Percentiles rank a stretch among this genome's conserved stretches.
These are phyloP conservation scores for Alentia gelatinosa DNA, from an alignment of 2,888 invertebrate species.

Conservation along the genomic window DNA sequence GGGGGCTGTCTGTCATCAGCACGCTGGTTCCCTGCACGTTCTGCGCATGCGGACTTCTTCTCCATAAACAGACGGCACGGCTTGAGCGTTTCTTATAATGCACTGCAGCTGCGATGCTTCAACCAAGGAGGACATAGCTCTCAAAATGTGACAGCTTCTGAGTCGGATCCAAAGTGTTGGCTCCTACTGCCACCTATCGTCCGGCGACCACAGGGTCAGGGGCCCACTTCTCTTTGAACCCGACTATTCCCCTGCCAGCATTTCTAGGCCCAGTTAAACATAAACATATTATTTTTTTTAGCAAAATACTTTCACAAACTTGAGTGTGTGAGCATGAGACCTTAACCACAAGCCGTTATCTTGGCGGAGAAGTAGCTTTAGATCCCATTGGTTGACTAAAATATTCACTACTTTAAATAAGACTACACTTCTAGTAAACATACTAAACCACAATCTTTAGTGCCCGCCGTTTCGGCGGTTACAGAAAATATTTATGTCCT, in stretches of 20 bases:
- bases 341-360: too few species aligned
- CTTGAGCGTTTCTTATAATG: not conserved
- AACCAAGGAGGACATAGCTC: constrained; percentile 32
- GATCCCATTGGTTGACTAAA: too few species aligned
- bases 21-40: not conserved
- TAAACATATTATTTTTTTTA: too few species aligned
- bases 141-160: constrained; percentile 7
- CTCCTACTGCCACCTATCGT: not conserved
- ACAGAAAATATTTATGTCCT: too few species aligned
- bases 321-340: too few species aligned
- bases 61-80: not conserved
- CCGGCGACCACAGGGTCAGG: not conserved
- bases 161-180: not conserved
- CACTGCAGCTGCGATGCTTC: not conserved
- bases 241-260: not conserved
- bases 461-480: too few species aligned
- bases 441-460: too few species aligned
- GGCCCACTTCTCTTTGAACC: constrained; percentile 9
- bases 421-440: too few species aligned
- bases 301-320: too few species aligned
- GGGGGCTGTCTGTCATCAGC: not conserved
- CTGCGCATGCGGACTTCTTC: too few species aligned
- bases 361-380: too few species aligned
- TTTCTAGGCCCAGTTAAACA: not conserved
- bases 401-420: too few species aligned